Evolutionary conservation across 2,113 vertebrate species (phyloP).

Genomic region (Dipodomys merriami): DNA sequence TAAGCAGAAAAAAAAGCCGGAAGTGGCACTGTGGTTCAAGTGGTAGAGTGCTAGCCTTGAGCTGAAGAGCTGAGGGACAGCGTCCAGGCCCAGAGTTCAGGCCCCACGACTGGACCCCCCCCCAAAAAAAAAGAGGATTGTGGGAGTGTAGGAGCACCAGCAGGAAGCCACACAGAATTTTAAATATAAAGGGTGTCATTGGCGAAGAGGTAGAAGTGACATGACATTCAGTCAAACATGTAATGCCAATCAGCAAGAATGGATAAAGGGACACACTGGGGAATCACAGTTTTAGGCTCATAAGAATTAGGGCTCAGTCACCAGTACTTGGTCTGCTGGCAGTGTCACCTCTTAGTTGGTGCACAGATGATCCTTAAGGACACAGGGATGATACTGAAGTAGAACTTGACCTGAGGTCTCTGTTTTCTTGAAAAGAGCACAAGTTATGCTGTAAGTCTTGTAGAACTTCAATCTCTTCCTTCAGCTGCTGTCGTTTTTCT

Average conservation of each 20-base stretch:
- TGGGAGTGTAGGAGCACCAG: no score
- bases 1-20: no score
- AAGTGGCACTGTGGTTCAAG: no score
- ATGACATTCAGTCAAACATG: neutral
- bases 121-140: neutral
- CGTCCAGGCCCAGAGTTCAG: no score
- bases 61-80: no score
- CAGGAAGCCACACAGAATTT: neutral
- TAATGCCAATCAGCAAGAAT: neutral
- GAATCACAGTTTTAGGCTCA: neutral
- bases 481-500: slow-evolving; percentile 77
- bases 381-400: slow-evolving; percentile 32
- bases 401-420: slow-evolving; percentile 18
- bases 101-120: no score
- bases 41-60: no score
- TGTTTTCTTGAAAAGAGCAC: slow-evolving; percentile 44
- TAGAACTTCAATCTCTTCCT: slow-evolving; percentile 80
- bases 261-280: neutral
- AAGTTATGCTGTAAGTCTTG: slow-evolving; percentile 76
- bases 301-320: rapidly evolving
- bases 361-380: neutral
- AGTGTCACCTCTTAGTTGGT: neutral
- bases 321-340: neutral
- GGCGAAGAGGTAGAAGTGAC: neutral
- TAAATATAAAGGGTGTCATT: neutral